Conservation (phyloP, 2,888 invertebrate genomes). For the Stratiomys singularior region DNA sequence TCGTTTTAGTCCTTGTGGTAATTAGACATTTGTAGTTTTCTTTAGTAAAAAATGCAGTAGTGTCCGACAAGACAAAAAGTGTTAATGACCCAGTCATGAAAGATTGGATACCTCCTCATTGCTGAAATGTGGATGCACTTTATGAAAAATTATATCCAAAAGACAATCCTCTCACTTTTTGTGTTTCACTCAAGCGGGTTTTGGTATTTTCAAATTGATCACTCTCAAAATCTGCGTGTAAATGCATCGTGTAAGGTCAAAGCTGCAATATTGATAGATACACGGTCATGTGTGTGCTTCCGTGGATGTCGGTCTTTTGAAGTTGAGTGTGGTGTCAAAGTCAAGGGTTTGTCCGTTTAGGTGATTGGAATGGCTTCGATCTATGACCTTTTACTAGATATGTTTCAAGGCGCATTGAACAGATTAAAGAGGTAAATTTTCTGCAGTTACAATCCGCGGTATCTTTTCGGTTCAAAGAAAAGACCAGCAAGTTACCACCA, state of each 20-base stretch:
- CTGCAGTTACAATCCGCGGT: neutral
- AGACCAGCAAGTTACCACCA: neutral
- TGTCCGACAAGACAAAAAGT: neutral
- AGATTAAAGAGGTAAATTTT: neutral
- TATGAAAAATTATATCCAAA: neutral
- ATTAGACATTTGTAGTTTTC: neutral
- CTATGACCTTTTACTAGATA: neutral
- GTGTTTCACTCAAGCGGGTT: neutral
- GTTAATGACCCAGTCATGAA: conserved; percentile 29
- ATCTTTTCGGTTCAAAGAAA: neutral
- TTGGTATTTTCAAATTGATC: neutral
- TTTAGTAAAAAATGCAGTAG: neutral
- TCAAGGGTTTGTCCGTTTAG: neutral
- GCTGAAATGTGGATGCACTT: neutral
- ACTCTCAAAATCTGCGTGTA: neutral
- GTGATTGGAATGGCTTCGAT: neutral
- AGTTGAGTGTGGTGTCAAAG: conserved; percentile 15
- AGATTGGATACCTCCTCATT: neutral
- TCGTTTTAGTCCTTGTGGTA: neutral
- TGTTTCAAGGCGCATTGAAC: neutral
- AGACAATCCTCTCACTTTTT: neutral
- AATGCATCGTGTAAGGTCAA: neutral
- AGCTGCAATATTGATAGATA: neutral
- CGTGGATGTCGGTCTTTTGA: neutral
- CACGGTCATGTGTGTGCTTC: neutral